Percentiles rank a stretch among this genome's conserved stretches.
Evolutionary conservation across 2,888 invertebrate species (phyloP).

Genomic region (Hetaerina titia): DNA sequence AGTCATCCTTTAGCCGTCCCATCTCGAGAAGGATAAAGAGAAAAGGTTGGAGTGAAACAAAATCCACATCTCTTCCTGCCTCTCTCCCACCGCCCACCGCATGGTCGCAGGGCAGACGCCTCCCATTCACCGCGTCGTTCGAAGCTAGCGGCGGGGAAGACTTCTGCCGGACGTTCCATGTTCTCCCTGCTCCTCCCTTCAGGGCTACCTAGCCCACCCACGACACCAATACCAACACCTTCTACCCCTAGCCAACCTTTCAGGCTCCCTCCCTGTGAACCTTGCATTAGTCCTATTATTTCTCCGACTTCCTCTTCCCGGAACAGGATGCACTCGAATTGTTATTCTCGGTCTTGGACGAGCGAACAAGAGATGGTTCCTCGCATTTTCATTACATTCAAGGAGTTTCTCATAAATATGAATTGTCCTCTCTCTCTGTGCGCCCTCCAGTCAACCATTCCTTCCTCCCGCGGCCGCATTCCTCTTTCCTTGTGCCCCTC

Average conservation of each 20-base stretch:
- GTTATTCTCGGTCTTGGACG: not conserved
- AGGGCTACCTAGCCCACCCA: not conserved
- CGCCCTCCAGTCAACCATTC: not conserved
- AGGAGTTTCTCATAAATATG: conserved; percentile 46
- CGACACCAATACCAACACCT: not conserved
- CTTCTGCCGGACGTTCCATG: not conserved
- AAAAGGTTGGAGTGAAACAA: too few relatives aligned
- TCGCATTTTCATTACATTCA: not conserved
- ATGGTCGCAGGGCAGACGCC: not conserved
- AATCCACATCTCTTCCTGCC: too few relatives aligned
- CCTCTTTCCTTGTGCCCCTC: not conserved
- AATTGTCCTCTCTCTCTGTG: not conserved
- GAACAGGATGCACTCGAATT: not conserved
- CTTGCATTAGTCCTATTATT: conserved; percentile 41
- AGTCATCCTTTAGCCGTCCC: too few relatives aligned
- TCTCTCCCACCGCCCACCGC: too few relatives aligned
- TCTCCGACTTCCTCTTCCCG: not conserved
- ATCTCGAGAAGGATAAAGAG: too few relatives aligned
- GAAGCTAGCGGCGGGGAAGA: not conserved
- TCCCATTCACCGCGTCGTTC: not conserved
- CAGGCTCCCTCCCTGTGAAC: not conserved
- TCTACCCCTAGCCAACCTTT: not conserved
- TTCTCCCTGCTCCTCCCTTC: not conserved
- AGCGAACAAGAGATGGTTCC: not conserved
- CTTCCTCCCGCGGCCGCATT: not conserved